Conservation (phyloP, 37 sponge, comb jelly and placozoan genomes). For the Petrosia ficiformis region DNA sequence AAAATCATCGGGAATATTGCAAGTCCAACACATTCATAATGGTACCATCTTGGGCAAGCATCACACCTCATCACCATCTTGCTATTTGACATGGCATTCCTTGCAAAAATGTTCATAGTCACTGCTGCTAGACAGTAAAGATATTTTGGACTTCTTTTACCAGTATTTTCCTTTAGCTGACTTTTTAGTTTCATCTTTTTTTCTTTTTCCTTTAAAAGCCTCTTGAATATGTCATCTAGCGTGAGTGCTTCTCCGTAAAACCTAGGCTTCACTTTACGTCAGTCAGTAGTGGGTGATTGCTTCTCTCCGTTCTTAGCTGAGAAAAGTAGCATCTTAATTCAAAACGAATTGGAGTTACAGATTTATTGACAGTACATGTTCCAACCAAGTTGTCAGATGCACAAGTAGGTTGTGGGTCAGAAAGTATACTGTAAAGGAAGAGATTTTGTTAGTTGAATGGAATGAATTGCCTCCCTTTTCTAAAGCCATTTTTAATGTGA, state of each 20-base stretch:
- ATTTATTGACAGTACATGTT: too few species aligned
- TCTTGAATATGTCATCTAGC: conserved; percentile 29
- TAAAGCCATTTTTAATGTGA: conserved; percentile 25
- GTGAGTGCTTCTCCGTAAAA: conserved; percentile 62
- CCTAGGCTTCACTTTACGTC: conserved; percentile 6
- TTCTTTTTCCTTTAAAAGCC: conserved; percentile 2
- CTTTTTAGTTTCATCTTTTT: not conserved
- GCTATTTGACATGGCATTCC: too few species aligned
- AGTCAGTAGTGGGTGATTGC: not conserved
- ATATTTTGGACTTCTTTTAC: too few species aligned
- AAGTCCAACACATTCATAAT: too few species aligned
- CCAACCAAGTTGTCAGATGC: too few species aligned
- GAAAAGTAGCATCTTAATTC: conserved; percentile 29
- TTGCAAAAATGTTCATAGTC: too few species aligned
- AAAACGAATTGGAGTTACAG: too few species aligned
- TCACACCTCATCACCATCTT: too few species aligned
- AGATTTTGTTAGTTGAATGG: conserved; percentile 13
- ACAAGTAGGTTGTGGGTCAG: not conserved
- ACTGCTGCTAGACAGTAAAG: too few species aligned
- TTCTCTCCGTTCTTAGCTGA: conserved; percentile 12
- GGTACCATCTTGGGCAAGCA: too few species aligned
- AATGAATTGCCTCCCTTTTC: conserved; percentile 21
- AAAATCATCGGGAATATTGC: too few species aligned
- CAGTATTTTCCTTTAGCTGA: not conserved
- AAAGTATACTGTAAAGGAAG: not conserved